These are phyloP conservation scores for Limnothrissa miodon DNA, from an alignment of 2,113 vertebrate species.

Conservation along the genomic window DNA sequence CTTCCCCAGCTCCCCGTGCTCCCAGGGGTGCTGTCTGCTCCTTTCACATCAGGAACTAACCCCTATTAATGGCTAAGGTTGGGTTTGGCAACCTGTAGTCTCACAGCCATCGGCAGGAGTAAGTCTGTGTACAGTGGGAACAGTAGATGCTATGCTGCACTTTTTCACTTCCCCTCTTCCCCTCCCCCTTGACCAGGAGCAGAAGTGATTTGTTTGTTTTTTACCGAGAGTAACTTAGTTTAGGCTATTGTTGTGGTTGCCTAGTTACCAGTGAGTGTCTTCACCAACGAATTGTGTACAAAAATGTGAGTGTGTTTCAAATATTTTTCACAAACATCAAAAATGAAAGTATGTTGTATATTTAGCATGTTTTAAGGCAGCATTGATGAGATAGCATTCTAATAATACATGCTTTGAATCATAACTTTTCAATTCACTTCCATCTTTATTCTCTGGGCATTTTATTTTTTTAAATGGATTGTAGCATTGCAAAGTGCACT, in stretches of 20 bases:
- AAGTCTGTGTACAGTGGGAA: neutral
- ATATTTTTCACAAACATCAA: neutral
- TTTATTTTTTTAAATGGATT: neutral
- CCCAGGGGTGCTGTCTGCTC: neutral
- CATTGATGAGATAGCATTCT: too few relatives aligned
- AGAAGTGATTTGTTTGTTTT: neutral
- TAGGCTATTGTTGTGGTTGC: neutral
- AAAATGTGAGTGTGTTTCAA: neutral
- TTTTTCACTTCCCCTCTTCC: neutral
- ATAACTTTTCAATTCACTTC: neutral
- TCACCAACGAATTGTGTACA: neutral
- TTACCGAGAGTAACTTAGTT: neutral
- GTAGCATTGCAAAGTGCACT: neutral
- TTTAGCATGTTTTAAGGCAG: too few relatives aligned
- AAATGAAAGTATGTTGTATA: too few relatives aligned
- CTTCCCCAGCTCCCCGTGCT: neutral
- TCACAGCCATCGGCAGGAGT: neutral
- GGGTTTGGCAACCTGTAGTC: neutral
- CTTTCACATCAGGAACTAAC: neutral
- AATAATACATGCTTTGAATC: neutral
- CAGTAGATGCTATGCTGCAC: neutral
- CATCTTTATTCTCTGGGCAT: neutral
- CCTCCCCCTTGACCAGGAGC: constrained; percentile 13
- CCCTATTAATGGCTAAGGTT: neutral
- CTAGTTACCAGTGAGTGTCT: neutral